These are phyloP conservation scores for Sebastes elongatus DNA, from an alignment of 2,797 vertebrate genomes.

Conservation along the genomic window DNA sequence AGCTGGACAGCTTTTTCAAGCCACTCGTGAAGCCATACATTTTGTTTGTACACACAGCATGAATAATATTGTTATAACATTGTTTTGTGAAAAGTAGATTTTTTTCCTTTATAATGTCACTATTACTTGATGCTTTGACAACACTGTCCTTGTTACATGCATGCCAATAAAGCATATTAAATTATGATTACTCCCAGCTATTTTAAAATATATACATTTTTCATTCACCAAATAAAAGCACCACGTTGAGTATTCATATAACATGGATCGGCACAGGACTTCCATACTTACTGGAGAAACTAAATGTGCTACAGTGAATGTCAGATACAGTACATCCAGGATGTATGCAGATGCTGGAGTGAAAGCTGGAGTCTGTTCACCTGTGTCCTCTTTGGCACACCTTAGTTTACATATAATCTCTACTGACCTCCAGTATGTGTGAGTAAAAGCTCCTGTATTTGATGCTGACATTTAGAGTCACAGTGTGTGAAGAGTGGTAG, in stretches of 20 bases:
- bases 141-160: background rate
- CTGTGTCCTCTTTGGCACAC: conserved; percentile 1
- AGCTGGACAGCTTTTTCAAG: background rate
- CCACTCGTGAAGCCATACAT: too few relatives aligned
- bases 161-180: background rate
- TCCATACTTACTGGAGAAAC: background rate
- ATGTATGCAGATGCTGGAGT: background rate
- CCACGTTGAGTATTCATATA: background rate
- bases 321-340: background rate
- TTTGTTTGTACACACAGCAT: too few relatives aligned
- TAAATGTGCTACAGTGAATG: background rate
- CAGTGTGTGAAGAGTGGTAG: background rate
- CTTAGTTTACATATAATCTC: conserved; percentile 7
- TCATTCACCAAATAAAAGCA: background rate
- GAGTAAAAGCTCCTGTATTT: background rate
- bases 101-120: background rate
- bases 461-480: background rate
- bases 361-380: background rate
- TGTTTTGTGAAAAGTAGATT: background rate
- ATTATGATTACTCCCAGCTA: background rate
- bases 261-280: background rate
- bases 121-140: background rate
- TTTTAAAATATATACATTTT: background rate
- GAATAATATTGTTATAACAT: too few relatives aligned
- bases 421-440: background rate